Percentiles rank a stretch among this genome's conserved stretches.
Conservation (phyloP, 2,888 invertebrate genomes). For the Apodemia zela region DNA sequence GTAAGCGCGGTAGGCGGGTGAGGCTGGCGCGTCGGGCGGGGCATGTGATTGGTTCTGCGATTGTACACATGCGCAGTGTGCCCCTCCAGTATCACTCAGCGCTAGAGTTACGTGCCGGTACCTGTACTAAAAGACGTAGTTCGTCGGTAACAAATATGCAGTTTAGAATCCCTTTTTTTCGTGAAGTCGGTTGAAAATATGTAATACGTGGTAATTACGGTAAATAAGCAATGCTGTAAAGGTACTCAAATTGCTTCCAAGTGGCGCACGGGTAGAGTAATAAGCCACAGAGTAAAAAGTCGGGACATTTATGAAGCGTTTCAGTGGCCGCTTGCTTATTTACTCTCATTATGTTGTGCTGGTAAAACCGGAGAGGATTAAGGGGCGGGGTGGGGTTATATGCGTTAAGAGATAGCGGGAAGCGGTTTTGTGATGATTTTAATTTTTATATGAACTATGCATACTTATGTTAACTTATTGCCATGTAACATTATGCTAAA, state of each 20-base stretch:
- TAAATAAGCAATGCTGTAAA: constrained; percentile 19
- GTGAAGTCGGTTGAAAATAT: neutral
- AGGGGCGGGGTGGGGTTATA: constrained; percentile 16
- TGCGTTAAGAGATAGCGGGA: constrained; percentile 20
- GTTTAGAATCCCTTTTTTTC: neutral
- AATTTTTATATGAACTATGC: too few relatives aligned
- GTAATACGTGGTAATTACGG: constrained; percentile 7
- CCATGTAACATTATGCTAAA: too few relatives aligned
- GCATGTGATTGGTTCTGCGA: too few relatives aligned
- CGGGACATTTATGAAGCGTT: constrained; percentile 32
- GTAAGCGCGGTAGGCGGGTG: too few relatives aligned
- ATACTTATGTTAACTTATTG: too few relatives aligned
- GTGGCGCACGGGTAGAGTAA: constrained; percentile 30
- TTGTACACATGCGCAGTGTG: too few relatives aligned
- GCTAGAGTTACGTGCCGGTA: too few relatives aligned
- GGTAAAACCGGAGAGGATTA: constrained; percentile 28
- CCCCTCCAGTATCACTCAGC: too few relatives aligned
- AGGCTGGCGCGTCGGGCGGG: too few relatives aligned
- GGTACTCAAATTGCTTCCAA: constrained; percentile 26
- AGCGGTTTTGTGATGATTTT: neutral
- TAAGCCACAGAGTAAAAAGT: constrained; percentile 30
- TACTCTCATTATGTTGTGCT: constrained; percentile 34
- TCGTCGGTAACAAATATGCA: neutral
- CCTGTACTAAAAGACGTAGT: too few relatives aligned
- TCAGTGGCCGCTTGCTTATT: constrained; percentile 34